Base-by-base conservation (phyloP, 2,797 vertebrate species). In the Onychomys arenicola region DNA sequence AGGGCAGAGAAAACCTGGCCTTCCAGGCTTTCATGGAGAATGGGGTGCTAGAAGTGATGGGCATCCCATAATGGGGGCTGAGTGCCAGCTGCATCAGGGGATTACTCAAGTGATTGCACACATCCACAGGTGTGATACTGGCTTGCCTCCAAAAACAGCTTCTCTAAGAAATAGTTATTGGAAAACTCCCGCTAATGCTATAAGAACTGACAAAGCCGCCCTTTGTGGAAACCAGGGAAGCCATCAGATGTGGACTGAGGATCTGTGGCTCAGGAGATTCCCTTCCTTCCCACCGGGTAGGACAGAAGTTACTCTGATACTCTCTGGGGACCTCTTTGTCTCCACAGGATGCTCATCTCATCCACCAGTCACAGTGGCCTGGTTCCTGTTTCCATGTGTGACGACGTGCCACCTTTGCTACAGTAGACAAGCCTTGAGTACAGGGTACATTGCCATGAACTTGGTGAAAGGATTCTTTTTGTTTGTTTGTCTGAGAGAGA, bases 401-500 rank as follows among this genome's bases (percentile, higher is more conserved):
- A 3, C 9, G 0, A 3, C 9, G 0, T 0, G 7, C 49, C 13
- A 1, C 2, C 11, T 59, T 73, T 23, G 57, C 63, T 32, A 4
- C n/a, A 81, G 76, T 1, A 61, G 37, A 6, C 40, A 43, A 19
- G 10, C 19, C 92, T 84, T 34, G 6, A 2, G 34, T 59, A 49
- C 0, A 0, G 37, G 7, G 16, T 8, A 2, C 6, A 27, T 0
- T 1, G 76, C 90, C 32, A 0, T 17, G 25, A 46, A 81, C 49
- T 81, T 73, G 52, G 59, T 6, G 46, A 85, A 37, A 0, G 4
- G 2, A 0, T 43, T 84, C 17, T n/a, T 29, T 75, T 32, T 77
- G 40, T 57, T 55, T 65, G 7, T 82, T 59, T 82, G n/a, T 43
- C 40, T 83, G 37, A 40, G 27, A 43, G 59, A 55, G 32, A 55